Evolutionary conservation across 1,140 invertebrate genomes (phyloP).

Genomic region (Rhagoletis zephyria): DNA sequence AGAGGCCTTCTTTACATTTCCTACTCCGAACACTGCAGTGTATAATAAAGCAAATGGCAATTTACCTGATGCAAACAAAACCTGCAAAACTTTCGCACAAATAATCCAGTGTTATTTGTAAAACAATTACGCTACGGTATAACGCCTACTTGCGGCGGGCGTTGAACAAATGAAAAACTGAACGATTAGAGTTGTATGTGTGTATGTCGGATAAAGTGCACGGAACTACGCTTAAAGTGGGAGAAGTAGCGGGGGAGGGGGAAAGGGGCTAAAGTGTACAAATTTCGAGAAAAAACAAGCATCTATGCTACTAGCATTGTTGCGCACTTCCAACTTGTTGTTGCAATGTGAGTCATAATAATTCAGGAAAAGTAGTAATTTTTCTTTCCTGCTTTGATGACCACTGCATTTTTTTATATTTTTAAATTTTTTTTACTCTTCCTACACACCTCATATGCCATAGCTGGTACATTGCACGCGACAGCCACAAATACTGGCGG

Average conservation of each 20-base stretch:
- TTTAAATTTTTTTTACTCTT: background rate
- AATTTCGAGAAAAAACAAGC: no score
- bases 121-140: background rate
- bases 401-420: background rate
- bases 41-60: conserved; percentile 4
- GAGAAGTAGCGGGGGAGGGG: background rate
- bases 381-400: background rate
- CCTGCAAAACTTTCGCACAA: background rate
- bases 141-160: background rate
- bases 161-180: conserved; percentile 32
- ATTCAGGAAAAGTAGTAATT: background rate
- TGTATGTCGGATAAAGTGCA: no score
- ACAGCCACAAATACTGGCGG: background rate
- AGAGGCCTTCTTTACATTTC: background rate
- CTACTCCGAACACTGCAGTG: background rate
- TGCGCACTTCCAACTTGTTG: background rate
- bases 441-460: background rate
- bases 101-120: background rate
- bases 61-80: background rate
- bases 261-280: no score
- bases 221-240: background rate
- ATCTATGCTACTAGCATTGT: background rate
- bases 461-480: conserved; percentile 14
- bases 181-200: background rate
- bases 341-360: background rate